Percentiles rank a stretch among this genome's conserved stretches.
Conservation (phyloP, 2,113 vertebrate genomes). For the Malurus elegans region DNA sequence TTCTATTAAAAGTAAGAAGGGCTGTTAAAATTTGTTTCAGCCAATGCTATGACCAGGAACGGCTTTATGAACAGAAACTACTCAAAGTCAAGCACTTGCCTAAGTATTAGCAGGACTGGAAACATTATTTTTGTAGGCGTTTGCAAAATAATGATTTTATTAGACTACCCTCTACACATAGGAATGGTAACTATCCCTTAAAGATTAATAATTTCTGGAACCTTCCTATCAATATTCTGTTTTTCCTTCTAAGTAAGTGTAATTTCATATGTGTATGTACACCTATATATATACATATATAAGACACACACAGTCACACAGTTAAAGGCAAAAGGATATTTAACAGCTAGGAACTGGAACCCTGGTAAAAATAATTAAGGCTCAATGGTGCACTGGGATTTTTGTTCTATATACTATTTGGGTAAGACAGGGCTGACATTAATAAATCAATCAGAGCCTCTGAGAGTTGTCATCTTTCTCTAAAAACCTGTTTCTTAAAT, state of each 20-base stretch:
- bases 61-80: neutral
- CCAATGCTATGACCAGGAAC: neutral
- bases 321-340: neutral
- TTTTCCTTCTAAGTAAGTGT: neutral
- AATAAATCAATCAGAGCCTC: neutral
- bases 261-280: neutral
- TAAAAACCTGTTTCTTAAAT: neutral
- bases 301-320: neutral
- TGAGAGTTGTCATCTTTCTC: neutral
- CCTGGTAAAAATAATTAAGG: conserved; percentile 16
- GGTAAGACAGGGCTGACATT: neutral
- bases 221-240: neutral
- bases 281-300: neutral
- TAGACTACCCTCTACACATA: neutral
- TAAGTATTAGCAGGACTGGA: neutral
- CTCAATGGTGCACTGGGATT: neutral
- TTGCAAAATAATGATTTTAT: neutral
- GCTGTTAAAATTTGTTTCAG: neutral
- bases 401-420: neutral
- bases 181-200: neutral
- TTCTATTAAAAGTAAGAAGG: neutral
- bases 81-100: neutral
- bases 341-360: neutral
- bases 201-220: neutral
- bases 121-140: neutral